Evolutionary conservation across 1,140 invertebrate species (phyloP), one percentile per base, ranked within the genome.

Genomic region (Manduca sexta): DNA sequence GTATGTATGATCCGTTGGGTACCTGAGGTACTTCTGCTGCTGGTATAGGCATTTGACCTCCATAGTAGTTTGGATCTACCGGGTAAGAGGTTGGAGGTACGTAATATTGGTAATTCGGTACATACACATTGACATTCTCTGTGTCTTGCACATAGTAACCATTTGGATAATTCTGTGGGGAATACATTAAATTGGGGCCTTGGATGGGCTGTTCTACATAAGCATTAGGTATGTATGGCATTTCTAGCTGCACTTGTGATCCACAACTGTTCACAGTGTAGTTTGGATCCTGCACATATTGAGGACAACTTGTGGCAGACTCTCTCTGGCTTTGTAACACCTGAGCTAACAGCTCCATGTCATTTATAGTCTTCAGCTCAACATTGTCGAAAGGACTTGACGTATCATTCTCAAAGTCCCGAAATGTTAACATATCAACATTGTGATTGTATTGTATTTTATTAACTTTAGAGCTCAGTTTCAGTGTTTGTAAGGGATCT

Each of bases 311-410:
- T 7, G 52, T 54, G 8, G 53, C 21, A 3, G 78, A 76, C 4
- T 79, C 74, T 34, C 62, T 74, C 30, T 79, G 79, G 62, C 68
- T 74, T 47, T 83, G 76, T 47, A 78, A 57, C 17, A 93, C 90
- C 78, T 94, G 91, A 3, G 94, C 94, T 37, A 97, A 84, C 74
- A 95, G 91, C 78, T 95, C 94, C 86, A 96, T 90, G 75, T 96
- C 94, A 83, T 97, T 96, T 34, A 97, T 93, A 30, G 94, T 95
- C 83, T 96, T 95, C 18, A 97, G 73, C 87, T 95, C 94, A 80
- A 96, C 91, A 86, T 95, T 94, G 86, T 97, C 95, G 84, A 96
- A 97, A 0, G 95, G 95, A 74, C 93, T 95, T 12, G 94, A 95
- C 40, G 93, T 95, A 73, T 95, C 94, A 73, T 93, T 91, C 82